These are phyloP conservation scores for Eristalinus aeneus DNA, from an alignment of 2,888 invertebrate genomes.

Conservation along the genomic window DNA sequence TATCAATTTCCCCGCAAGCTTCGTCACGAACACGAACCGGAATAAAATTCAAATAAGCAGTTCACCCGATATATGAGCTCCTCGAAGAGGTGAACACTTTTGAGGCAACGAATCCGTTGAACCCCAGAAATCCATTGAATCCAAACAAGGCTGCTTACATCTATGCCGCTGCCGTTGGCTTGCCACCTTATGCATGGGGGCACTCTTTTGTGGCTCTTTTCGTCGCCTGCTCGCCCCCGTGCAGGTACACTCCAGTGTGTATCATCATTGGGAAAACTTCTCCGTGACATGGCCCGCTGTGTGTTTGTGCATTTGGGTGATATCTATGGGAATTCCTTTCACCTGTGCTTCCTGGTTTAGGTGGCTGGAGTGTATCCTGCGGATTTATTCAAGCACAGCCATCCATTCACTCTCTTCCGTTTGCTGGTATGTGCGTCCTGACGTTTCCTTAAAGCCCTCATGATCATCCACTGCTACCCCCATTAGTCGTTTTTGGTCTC, in stretches of 20 bases:
- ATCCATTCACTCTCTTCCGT: conserved; percentile 36
- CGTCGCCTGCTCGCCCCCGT: not conserved
- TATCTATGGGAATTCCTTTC: conserved; percentile 46
- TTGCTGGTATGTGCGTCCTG: conserved; percentile 41
- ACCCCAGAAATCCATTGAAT: conserved; percentile 1
- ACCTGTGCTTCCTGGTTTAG: conserved; percentile 26
- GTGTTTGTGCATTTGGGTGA: not conserved
- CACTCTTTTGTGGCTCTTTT: not conserved
- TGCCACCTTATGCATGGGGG: not conserved
- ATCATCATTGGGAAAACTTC: conserved; percentile 4
- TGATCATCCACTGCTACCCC: conserved; percentile 26
- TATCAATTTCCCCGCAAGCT: conserved; percentile 38
- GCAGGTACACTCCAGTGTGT: not conserved
- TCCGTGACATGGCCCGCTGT: conserved; percentile 9
- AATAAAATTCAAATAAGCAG: conserved; percentile 42
- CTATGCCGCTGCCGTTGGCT: not conserved
- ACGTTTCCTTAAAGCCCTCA: conserved; percentile 32
- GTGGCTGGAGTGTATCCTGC: conserved; percentile 18
- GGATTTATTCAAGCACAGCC: conserved; percentile 44
- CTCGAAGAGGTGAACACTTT: conserved; percentile 22
- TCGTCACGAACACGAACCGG: conserved; percentile 9
- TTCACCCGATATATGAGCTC: conserved; percentile 28
- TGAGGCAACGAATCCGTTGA: conserved; percentile 19
- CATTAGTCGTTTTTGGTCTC: conserved; percentile 14
- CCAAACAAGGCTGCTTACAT: not conserved